Evolutionary conservation across 2,888 invertebrate genomes (phyloP).

Genomic region (Gandaritis pyraliata): DNA sequence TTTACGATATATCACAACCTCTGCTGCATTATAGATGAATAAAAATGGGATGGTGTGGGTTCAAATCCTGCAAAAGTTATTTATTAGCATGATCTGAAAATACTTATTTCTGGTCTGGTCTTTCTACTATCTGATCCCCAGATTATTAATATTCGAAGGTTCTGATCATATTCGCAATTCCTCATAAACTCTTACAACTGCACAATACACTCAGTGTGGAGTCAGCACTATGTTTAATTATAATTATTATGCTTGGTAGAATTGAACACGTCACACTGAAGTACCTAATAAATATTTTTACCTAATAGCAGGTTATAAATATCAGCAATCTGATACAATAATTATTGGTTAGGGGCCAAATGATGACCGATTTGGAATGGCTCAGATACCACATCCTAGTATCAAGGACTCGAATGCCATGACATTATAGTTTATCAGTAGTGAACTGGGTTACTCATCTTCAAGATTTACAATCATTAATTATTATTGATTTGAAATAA

Average conservation of each 20-base stretch:
- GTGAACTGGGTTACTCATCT: slow-evolving; percentile 4
- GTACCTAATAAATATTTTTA: slow-evolving; percentile 16
- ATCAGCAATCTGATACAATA: not conserved
- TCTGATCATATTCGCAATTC: too few species aligned
- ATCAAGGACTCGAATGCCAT: slow-evolving; percentile 20
- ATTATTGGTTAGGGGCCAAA: slow-evolving; percentile 11
- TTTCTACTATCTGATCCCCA: too few species aligned
- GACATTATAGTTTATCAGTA: slow-evolving; percentile 16
- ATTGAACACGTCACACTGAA: not conserved
- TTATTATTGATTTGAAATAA: slow-evolving; percentile 1
- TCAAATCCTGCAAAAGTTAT: not conserved
- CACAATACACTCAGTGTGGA: too few species aligned
- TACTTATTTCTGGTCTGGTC: not conserved
- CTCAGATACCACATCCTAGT: slow-evolving; percentile 14
- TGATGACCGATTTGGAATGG: slow-evolving; percentile 12
- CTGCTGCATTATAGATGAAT: not conserved
- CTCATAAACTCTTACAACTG: too few species aligned
- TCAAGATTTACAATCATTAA: slow-evolving; percentile 6
- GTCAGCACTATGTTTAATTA: too few species aligned
- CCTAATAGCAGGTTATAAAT: slow-evolving; percentile 9
- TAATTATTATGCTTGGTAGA: too few species aligned
- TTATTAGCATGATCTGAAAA: too few species aligned
- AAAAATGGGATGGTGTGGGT: not conserved
- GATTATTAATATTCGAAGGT: too few species aligned
- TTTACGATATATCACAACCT: slow-evolving; percentile 15